These are phyloP conservation scores for Clupea harengus DNA, from an alignment of 2,113 vertebrate genomes.

Conservation along the genomic window DNA sequence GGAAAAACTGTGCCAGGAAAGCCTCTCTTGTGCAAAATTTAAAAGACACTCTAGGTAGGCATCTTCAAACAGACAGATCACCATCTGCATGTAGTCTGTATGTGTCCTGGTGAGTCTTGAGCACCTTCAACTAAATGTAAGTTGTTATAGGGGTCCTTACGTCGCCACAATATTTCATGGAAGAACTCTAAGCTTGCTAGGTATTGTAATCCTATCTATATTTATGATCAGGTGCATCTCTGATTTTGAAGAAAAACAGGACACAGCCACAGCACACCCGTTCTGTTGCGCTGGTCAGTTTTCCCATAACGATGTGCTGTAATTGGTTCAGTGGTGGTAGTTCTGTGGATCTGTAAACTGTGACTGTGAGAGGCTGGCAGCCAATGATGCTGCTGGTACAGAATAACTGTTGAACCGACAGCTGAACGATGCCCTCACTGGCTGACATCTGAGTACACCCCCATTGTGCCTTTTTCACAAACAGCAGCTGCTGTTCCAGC, in stretches of 20 bases:
- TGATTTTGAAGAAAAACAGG: not conserved
- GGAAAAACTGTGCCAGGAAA: constrained; percentile 89
- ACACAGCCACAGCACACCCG: not conserved
- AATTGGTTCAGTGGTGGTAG: not conserved
- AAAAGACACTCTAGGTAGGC: constrained; percentile 86
- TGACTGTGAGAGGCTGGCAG: not conserved
- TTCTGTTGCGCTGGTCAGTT: not conserved
- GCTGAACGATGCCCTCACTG: not conserved
- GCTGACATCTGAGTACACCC: not conserved
- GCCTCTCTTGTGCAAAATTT: constrained; percentile 89
- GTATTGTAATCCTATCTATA: not conserved
- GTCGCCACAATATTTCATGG: not conserved
- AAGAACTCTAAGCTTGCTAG: not conserved
- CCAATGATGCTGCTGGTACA: not conserved
- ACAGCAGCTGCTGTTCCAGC: not conserved
- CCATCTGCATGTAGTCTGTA: not conserved
- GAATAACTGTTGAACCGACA: not conserved
- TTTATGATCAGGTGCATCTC: not conserved
- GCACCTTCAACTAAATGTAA: too few species aligned
- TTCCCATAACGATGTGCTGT: not conserved
- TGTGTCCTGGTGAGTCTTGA: not conserved
- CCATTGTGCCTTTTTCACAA: not conserved
- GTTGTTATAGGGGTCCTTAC: too few species aligned
- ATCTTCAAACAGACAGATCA: not conserved
- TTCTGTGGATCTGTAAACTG: not conserved